Base-by-base conservation (phyloP, 92 coral and sea anemone genomes). In the Paramuricea clavata region DNA sequence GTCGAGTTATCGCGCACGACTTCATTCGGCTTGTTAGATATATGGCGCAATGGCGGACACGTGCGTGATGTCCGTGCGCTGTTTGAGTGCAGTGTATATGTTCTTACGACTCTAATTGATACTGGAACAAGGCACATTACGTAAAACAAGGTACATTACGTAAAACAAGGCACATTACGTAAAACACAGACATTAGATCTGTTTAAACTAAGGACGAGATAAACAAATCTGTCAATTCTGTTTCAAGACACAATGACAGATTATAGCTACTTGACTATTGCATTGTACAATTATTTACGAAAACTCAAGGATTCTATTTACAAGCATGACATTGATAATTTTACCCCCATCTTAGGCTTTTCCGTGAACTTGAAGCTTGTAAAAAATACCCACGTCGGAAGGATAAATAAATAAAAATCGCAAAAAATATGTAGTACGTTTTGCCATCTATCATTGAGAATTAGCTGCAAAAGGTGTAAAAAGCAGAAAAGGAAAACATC, bases 401-500 rank as follows among this genome's bases (percentile, higher is more conserved):
- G 72, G 39, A 65, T 65, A 27, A 21, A 65, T 11, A 17, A 1
- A 33, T 28, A 65, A 65, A 65, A 16, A 28, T 2, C 5, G 15
- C 64, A n/a, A 26, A 65, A 26, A 27, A 65, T 28, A 65, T 28
- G 22, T 35, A 28, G 32, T 27, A 44, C 34, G 22, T 49, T 10
- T 74, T 30, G 30, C 39, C 33, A 74, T 74, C 81, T 74, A 62
- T 74, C 81, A 74, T 74, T 74, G 81, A 28, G 81, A 1, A 41
- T 74, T 74, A 74, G 41, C 81, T 41, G 34, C 61, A 41, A 44
- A 74, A 74, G 34, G 44, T 21, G 59, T 17, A 44, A 43, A n/a
- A 74, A 74, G 19, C 39, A 12, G 10, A 12, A 44, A 25, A 74
- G 60, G 64, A 74, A 74, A 52, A 52, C 56, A 74, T 44, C 9